These are phyloP conservation scores for Aegotheles bennettii DNA, from an alignment of 2,113 vertebrate genomes.

Conservation along the genomic window DNA sequence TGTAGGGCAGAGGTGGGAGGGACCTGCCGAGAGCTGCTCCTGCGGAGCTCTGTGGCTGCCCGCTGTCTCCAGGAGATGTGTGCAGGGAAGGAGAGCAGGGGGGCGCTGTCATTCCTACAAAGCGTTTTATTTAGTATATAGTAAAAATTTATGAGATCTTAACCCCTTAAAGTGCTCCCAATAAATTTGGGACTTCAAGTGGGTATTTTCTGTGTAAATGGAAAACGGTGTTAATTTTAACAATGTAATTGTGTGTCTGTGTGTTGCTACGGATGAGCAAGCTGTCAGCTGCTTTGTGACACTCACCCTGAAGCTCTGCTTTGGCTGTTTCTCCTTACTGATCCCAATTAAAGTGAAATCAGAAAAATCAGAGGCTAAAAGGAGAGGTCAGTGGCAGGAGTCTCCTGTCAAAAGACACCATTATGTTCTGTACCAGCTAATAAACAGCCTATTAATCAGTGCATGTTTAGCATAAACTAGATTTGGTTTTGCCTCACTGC, in stretches of 20 bases:
- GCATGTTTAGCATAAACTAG: neutral
- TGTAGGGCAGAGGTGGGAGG: neutral
- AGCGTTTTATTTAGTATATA: neutral
- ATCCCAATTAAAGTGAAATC: neutral
- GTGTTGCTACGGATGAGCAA: neutral
- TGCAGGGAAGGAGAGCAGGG: neutral
- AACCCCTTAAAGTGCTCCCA: neutral
- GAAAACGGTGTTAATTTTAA: neutral
- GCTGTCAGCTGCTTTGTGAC: neutral
- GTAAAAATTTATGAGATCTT: neutral
- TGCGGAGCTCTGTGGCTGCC: neutral
- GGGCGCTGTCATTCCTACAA: neutral
- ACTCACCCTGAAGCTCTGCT: neutral
- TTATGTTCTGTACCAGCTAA: neutral
- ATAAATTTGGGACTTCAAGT: neutral
- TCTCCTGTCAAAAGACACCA: neutral
- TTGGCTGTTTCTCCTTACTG: neutral
- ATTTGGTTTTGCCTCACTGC: neutral
- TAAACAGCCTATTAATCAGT: neutral
- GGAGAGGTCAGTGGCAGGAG: neutral
- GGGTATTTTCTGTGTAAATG: neutral
- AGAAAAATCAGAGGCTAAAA: neutral
- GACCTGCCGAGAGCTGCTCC: neutral
- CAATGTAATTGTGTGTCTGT: neutral
- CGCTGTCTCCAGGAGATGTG: fast-evolving